Evolutionary conservation across 2,797 vertebrate genomes (phyloP).

Genomic region (Rhynchotus rufescens): DNA sequence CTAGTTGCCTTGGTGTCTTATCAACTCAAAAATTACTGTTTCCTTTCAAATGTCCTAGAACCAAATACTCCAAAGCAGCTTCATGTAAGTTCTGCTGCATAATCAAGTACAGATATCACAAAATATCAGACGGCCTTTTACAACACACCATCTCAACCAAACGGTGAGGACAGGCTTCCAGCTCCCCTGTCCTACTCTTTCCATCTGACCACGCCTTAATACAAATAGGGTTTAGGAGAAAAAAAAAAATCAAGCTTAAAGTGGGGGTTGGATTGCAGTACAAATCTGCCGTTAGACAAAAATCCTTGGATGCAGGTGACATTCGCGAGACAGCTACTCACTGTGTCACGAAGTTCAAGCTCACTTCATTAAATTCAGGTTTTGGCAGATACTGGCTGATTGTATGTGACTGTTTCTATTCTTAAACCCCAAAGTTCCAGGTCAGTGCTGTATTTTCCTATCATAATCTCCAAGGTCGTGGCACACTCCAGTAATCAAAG

Average conservation of each 20-base stretch:
- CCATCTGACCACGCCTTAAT: background rate
- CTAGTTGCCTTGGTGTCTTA: background rate
- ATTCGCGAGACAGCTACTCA: slow-evolving; percentile 68
- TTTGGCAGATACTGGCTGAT: slow-evolving; percentile 74
- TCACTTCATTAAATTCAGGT: slow-evolving; percentile 79
- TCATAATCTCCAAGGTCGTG: slow-evolving; percentile 53
- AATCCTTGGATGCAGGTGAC: slow-evolving; percentile 34
- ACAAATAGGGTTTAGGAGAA: slow-evolving; percentile 45
- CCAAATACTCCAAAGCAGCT: background rate
- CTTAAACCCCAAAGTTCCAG: slow-evolving; percentile 76
- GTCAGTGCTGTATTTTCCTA: slow-evolving; percentile 69
- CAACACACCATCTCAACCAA: fast-evolving
- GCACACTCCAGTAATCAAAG: slow-evolving; percentile 48
- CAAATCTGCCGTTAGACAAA: slow-evolving; percentile 13
- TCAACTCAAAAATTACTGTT: background rate
- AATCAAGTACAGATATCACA: background rate
- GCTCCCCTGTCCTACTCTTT: background rate
- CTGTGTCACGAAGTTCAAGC: slow-evolving; percentile 70
- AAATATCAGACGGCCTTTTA: background rate
- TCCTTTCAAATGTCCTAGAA: slow-evolving; percentile 9
- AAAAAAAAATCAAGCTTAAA: slow-evolving; percentile 43
- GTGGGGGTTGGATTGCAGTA: slow-evolving; percentile 25
- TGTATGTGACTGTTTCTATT: slow-evolving; percentile 33
- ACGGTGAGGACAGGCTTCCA: background rate
- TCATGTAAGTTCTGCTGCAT: background rate